Conservation (phyloP, 64 coral and sea anemone species). For the Montipora efflorescens region DNA sequence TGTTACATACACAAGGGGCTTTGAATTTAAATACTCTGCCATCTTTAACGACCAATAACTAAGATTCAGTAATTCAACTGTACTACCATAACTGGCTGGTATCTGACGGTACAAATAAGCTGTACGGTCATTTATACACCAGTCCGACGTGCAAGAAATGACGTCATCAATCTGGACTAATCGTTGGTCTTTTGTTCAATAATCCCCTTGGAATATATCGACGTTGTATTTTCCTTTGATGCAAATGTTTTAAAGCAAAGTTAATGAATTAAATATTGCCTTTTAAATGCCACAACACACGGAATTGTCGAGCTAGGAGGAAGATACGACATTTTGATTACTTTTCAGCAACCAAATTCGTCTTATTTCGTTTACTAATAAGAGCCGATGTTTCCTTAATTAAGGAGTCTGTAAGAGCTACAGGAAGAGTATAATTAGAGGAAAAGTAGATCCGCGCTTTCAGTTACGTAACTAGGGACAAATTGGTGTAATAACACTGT, state of each 20-base stretch:
- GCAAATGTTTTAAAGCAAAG: not conserved
- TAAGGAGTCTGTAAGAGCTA: no score
- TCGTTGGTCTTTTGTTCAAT: not conserved
- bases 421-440: no score
- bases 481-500: no score
- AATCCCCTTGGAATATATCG: not conserved
- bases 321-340: no score
- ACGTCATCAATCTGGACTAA: not conserved
- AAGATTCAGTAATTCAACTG: not conserved
- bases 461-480: no score
- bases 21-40: not conserved
- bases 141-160: not conserved
- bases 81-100: not conserved
- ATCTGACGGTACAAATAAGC: not conserved
- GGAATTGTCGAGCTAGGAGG: not conserved
- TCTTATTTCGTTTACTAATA: no score
- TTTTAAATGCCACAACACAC: not conserved
- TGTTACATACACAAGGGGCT: not conserved
- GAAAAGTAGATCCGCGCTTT: no score
- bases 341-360: no score
- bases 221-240: not conserved
- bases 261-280: not conserved
- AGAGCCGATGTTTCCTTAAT: no score
- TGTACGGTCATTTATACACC: not conserved
- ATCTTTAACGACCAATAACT: not conserved